phyloP scores from a whole-genome alignment of 2,113 vertebrate genomes.

The Cnemophilus loriae region DNA sequence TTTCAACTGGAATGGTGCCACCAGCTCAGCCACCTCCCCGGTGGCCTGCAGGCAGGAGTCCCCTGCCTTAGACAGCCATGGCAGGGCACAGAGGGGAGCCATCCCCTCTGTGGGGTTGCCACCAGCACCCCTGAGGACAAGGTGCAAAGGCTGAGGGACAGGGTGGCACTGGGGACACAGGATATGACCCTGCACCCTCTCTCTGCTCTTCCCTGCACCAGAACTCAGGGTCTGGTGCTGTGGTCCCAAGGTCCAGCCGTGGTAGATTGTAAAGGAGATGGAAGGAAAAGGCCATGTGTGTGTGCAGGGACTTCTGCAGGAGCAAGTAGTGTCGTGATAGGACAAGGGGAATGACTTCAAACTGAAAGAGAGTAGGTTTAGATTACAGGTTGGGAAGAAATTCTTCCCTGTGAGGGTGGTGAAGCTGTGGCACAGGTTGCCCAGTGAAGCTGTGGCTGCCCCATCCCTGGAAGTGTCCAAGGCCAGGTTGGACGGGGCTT shows the following conservation, averaged over 20 bases:
- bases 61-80: not conserved
- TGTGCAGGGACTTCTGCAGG: not conserved
- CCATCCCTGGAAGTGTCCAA: not conserved
- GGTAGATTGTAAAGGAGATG: not conserved
- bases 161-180: accelerated
- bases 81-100: not conserved
- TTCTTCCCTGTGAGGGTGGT: not conserved
- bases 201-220: not conserved
- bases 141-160: not conserved
- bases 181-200: not conserved
- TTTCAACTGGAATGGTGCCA: not conserved
- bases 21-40: not conserved
- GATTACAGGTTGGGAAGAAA: not conserved
- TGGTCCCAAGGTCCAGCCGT: accelerated
- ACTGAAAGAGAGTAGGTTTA: not conserved
- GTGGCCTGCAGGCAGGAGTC: not conserved
- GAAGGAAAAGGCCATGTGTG: not conserved
- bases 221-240: not conserved
- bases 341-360: not conserved
- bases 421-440: not conserved
- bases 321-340: accelerated
- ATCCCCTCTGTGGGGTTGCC: not conserved
- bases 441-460: not conserved
- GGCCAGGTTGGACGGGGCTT: not conserved
- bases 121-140: not conserved